Evolutionary conservation across 2,797 vertebrate species (phyloP), one percentile per base, ranked within the genome.

Genomic region (Amblyraja radiata): DNA sequence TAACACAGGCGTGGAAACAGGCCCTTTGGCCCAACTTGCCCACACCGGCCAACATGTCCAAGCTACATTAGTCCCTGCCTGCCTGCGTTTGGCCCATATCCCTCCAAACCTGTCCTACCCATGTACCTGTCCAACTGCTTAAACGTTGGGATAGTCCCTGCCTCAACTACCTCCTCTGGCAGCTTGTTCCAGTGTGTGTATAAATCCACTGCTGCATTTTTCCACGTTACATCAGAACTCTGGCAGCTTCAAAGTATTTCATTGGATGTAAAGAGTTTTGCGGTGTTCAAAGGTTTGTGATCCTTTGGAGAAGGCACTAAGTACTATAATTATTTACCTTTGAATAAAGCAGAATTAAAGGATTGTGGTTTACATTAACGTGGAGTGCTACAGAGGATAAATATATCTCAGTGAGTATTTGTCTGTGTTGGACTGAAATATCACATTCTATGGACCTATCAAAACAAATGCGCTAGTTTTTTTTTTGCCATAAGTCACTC

Each of bases 391-490:
- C 68, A 6, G 61, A 88, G 32, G 65, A 21, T 68, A 16, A 65
- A 88, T 68, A n/a, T 6, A 18, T 36, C 32, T 88, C 61, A 63
- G n/a, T 68, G 16, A 88, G 61, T 16, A 88, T 14, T 9, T 68
- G 84, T 4, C 61, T 88, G 32, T 68, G 32, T 88, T 68, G n/a
- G 84, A 18, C n/a, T 36, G n/a, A 68, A 63, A 65, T 86, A 32
- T 86, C 58, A 86, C 65, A 79, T 68, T 88, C 84, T 68, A 9
- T 65, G 61, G 84, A 88, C 36, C 61, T 65, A 36, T 68, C 84
- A 63, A 88, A 21, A 63, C n/a, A 65, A 63, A 68, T 88, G 63
- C 88, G 61, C 61, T 32, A 68, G 61, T 88, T 88, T 46, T 46
- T 2, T 88, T 46, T 88, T 88, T 63, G 65, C 61, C 84, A 68